Evolutionary conservation across 2,113 vertebrate genomes (phyloP).

Genomic region (Phrynosoma platyrhinos): DNA sequence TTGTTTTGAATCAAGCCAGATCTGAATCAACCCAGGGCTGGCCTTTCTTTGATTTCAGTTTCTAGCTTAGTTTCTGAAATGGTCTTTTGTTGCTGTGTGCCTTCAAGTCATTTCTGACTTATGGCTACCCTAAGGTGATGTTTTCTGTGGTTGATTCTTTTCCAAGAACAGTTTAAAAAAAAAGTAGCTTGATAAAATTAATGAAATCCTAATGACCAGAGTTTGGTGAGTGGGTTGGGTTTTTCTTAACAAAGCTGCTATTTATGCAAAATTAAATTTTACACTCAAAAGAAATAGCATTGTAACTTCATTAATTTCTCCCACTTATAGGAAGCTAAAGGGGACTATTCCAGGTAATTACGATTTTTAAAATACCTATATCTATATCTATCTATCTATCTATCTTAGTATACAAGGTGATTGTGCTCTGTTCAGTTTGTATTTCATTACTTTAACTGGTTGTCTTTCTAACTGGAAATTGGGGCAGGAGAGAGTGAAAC

Average conservation of each 20-base stretch:
- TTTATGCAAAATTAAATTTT: neutral
- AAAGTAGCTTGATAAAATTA: slow-evolving; percentile 6
- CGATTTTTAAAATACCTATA: slow-evolving; percentile 58
- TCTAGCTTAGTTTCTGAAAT: slow-evolving; percentile 12
- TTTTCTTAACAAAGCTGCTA: neutral
- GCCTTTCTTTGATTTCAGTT: slow-evolving; percentile 23
- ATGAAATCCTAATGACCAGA: slow-evolving; percentile 13
- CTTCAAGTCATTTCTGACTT: no score
- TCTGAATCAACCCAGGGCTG: slow-evolving; percentile 20
- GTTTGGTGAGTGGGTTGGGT: slow-evolving; percentile 41
- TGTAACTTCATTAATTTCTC: slow-evolving; percentile 66
- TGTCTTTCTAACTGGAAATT: slow-evolving; percentile 2
- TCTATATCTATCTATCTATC: no score
- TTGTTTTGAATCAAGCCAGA: neutral
- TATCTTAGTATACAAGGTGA: slow-evolving; percentile 51
- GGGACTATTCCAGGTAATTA: slow-evolving; percentile 93
- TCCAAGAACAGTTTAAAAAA: neutral
- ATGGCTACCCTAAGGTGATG: no score
- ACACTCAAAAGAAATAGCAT: slow-evolving; percentile 30
- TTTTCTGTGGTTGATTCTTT: neutral
- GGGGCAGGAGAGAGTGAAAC: slow-evolving; percentile 48
- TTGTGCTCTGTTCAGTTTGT: slow-evolving; percentile 63
- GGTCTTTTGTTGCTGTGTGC: neutral
- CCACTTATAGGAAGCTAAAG: slow-evolving; percentile 91
- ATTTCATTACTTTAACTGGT: slow-evolving; percentile 59